Conservation (phyloP, 2,113 vertebrate species). For the Choloepus hoffmanni region DNA sequence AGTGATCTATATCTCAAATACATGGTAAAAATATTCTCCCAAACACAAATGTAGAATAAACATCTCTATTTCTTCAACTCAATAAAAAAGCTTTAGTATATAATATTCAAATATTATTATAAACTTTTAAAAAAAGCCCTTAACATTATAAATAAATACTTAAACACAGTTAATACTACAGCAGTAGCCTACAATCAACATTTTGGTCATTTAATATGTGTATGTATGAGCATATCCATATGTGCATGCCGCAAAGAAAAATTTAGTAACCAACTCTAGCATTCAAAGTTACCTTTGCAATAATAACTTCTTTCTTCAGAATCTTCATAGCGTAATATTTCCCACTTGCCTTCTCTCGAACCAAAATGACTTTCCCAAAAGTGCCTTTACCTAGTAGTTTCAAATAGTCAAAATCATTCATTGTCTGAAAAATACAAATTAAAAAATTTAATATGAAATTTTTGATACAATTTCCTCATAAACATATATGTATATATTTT, state of each 20-base stretch:
- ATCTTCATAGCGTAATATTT: conserved; percentile 99
- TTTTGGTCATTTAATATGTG: not conserved
- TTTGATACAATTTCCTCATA: not conserved
- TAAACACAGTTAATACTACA: conserved; percentile 10
- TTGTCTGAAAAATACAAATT: conserved; percentile 90
- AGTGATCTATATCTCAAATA: not conserved
- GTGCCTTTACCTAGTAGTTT: conserved; percentile 99
- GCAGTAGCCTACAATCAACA: not conserved
- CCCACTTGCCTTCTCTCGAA: conserved; percentile 98
- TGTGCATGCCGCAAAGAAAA: not conserved
- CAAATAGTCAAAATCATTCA: conserved; percentile 99
- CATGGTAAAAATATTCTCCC: not conserved
- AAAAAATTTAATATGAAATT: conserved; percentile 57
- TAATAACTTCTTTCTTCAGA: conserved; percentile 99
- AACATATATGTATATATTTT: not conserved
- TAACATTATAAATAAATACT: conserved; percentile 41
- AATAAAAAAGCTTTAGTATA: conserved; percentile 4
- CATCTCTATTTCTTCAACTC: not conserved
- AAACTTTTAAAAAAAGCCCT: conserved; percentile 39
- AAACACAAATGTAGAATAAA: not conserved
- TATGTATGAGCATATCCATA: not conserved
- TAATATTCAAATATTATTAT: not conserved
- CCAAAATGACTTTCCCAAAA: conserved; percentile 98
- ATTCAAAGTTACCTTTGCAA: conserved; percentile 93
- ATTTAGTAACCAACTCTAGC: not conserved